Evolutionary conservation across 2,797 vertebrate species (phyloP), one percentile per base, ranked within the genome.

Genomic region (Erpetoichthys calabaricus): DNA sequence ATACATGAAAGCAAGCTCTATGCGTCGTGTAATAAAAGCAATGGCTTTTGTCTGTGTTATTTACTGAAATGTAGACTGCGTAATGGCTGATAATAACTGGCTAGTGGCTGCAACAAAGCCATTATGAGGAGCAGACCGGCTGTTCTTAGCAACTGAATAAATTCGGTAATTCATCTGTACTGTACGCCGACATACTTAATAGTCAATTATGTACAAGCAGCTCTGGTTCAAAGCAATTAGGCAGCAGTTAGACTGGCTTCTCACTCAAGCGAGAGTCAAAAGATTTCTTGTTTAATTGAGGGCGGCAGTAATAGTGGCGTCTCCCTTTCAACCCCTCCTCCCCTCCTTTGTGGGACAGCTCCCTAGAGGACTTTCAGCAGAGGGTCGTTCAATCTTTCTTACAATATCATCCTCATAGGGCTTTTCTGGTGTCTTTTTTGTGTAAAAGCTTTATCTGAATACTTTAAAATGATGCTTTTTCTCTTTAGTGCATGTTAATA

Each of bases 101-200:
- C 44, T 6, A 10, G 42, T 46, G 57, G 42, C 47, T 42, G 55
- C 55, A 42, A 63, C 51, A 68, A 63, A n/a, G 51, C 60, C 61
- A 69, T 68, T 61, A 67, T 67, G 47, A 59, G 69, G 69, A 65
- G 66, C 63, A 65, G 65, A 71, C 60, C 65, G 63, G 57, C 8
- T 52, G 10, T 57, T 55, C 55, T 47, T 70, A 75, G 68, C 63
- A 60, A 59, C 62, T 10, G 57, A 74, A 70, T 65, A 72, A 73
- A 77, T 76, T 71, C 65, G 64, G 68, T 57, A 63, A 74, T 78
- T 74, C 60, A 66, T 67, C 67, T 75, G 66, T 75, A 71, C 67
- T 75, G 66, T 75, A 71, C 64, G 65, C 67, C 59, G 70, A 79
- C 75, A 78, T 63, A 69, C 69, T 53, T 74, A 74, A 83, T 78